Base-by-base conservation (phyloP, 2,113 vertebrate genomes). In the Ranitomeya variabilis region DNA sequence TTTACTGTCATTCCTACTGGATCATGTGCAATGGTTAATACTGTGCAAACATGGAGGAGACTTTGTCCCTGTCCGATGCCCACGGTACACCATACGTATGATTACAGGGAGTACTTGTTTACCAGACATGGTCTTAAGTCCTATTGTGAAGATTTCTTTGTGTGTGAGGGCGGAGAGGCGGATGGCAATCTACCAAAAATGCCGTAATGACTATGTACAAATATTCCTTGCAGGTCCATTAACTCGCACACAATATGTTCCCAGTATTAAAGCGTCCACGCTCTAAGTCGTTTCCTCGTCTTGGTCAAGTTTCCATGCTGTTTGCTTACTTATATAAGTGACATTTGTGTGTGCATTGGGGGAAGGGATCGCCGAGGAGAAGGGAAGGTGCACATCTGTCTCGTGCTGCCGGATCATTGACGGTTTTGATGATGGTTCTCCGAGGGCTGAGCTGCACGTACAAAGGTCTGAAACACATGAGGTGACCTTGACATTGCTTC, bases 341-440 rank as follows among this genome's bases (percentile, higher is more conserved):
- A 31, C 59, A 71, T 71, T 57, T 37, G 16, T 73, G 77, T 87
- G 86, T 71, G 64, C 26, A n/a, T 87, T 87, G 86, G 78, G 86
- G 86, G 86, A 81, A 45, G 78, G 86, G 78, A 59, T 87, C 78
- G 45, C 78, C 64, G 14, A 23, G 62, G 62, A 71, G 52, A 57
- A 87, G 64, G 51, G 10, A 67, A 57, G 66, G 78, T 87, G 23
- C 14, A n/a, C 26, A 21, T 26, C 45, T 45, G 15, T 86, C 60
- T 26, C 19, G 55, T 54, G 18, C 19, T 69, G 45, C 19, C 80
- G 57, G 79, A 45, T 71, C 37, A 62, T 3, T 60, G 31, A 59
- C 37, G 13, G 18, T n/a, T 26, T 26, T 7, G 6, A 19, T n/a
- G 11, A 57, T 55, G 77, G 51, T 52, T 59, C 10, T 23, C 18